phyloP scores from a whole-genome alignment of 2,888 invertebrate species.

The Eupithecia tripunctaria region DNA sequence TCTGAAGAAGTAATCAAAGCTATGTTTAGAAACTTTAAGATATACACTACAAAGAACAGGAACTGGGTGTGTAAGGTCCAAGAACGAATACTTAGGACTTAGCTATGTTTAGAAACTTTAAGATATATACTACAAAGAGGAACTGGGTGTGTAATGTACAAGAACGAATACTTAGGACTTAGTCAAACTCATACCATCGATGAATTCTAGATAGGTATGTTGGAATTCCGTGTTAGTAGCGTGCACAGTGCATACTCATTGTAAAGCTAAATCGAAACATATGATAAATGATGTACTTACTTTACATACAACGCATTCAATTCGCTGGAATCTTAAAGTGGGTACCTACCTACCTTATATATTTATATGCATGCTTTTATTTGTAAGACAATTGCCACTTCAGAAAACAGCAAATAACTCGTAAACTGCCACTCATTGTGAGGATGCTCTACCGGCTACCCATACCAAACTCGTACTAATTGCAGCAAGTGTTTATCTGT shows the following conservation, averaged over 20 bases:
- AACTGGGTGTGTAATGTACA: slow-evolving; percentile 24
- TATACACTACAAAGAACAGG: slow-evolving; percentile 33
- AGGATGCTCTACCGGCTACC: slow-evolving; percentile 16
- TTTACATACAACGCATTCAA: slow-evolving; percentile 46
- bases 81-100: slow-evolving; percentile 12
- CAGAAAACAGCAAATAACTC: slow-evolving; percentile 29
- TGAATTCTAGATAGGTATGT: background rate
- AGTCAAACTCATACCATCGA: background rate
- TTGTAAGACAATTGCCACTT: slow-evolving; percentile 25
- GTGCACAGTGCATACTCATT: slow-evolving; percentile 17
- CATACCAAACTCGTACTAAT: background rate
- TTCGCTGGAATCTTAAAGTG: slow-evolving; percentile 60
- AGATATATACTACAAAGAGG: slow-evolving; percentile 33
- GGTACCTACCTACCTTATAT: slow-evolving; percentile 47
- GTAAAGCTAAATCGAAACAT: slow-evolving; percentile 59
- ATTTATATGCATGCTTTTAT: slow-evolving; percentile 49
- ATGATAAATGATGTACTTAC: slow-evolving; percentile 33
- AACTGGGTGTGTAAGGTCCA: slow-evolving; percentile 24
- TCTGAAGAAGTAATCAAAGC: slow-evolving; percentile 45
- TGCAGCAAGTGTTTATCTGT: slow-evolving; percentile 42
- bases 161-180: slow-evolving; percentile 3
- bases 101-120: slow-evolving; percentile 43
- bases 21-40: slow-evolving; percentile 46
- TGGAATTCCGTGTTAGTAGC: background rate
- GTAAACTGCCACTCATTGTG: slow-evolving; percentile 27